These are phyloP conservation scores for Cephus sareptanus DNA, from an alignment of 2,888 invertebrate genomes.

Conservation along the genomic window DNA sequence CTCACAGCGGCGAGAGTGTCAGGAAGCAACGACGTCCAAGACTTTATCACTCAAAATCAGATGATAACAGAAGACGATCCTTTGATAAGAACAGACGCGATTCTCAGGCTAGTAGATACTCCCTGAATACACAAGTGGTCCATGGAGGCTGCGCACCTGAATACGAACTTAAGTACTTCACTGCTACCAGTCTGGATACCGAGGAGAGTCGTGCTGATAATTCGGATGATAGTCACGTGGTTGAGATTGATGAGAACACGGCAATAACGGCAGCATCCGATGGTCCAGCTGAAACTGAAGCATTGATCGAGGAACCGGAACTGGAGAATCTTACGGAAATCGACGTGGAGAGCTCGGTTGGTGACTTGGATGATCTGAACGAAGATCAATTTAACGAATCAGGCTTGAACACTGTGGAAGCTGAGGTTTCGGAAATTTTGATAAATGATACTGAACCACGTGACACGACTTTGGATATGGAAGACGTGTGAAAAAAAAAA, in stretches of 20 bases:
- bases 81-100: constrained; percentile 57
- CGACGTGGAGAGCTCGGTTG: constrained; percentile 31
- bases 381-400: neutral
- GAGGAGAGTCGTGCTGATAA: constrained; percentile 52
- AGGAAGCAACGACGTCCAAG: constrained; percentile 51
- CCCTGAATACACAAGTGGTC: constrained; percentile 49
- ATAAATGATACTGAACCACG: neutral
- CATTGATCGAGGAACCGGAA: constrained; percentile 59
- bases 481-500: neutral
- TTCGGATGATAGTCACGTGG: constrained; percentile 48
- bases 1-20: constrained; percentile 56
- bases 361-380: neutral
- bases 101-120: constrained; percentile 49
- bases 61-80: constrained; percentile 57
- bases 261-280: constrained; percentile 39
- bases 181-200: constrained; percentile 43
- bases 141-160: constrained; percentile 40
- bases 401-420: too few species aligned
- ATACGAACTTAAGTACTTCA: constrained; percentile 57
- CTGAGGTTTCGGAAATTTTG: too few species aligned
- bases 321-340: constrained; percentile 53
- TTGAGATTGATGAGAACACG: constrained; percentile 48
- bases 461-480: neutral
- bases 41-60: constrained; percentile 59
- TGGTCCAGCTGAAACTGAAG: constrained; percentile 48